Base-by-base conservation (phyloP, 2,888 invertebrate species). In the Helicoverpa assulta region DNA sequence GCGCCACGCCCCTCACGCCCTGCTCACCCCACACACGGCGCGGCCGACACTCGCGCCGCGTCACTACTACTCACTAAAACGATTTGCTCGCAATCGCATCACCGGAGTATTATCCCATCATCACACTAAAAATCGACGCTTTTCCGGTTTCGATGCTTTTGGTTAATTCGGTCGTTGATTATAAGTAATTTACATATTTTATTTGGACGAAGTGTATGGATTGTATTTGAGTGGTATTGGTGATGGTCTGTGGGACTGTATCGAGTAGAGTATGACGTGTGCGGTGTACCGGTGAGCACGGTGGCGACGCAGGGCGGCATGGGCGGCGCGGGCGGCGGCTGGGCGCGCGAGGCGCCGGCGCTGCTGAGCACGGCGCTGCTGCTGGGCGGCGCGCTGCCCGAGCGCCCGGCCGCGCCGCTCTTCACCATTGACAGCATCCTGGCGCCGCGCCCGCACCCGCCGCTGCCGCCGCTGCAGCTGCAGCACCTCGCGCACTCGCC, bases 381-480 rank as follows among this genome's bases (percentile, higher is more conserved):
- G 91, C 92, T 95, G 90, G 94, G 95, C 85, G 94, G 94, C 86
- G 71, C 92, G 91, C 84, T 95, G 86, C 93, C 95, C 85, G 86
- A 95, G 94, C 86, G 95, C 85, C 93, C 95, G 93, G 90, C 92
- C 82, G 91, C 93, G 94, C 96, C 86, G 94, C 96, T 98, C 75
- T 98, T 98, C 92, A 98, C 98, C 85, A 98, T 98, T 88, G 98
- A 98, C 93, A 98, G 98, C 93, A 98, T 98, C 85, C 95, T 98
- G 90, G 98, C 98, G 58, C 98, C 98, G 63, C 95, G 97, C 69
- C 97, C 97, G 58, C 96, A 96, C 78, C 96, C 96, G 56, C 95
- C 96, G 63, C 93, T 96, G 70, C 96, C 96, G 52, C 96, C 96
- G 74, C 95, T 97, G 76, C 94, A 94, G 84, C 89, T 95, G 52